These are phyloP conservation scores for Taxidea taxus DNA, from an alignment of 2,113 vertebrate genomes.

Conservation along the genomic window DNA sequence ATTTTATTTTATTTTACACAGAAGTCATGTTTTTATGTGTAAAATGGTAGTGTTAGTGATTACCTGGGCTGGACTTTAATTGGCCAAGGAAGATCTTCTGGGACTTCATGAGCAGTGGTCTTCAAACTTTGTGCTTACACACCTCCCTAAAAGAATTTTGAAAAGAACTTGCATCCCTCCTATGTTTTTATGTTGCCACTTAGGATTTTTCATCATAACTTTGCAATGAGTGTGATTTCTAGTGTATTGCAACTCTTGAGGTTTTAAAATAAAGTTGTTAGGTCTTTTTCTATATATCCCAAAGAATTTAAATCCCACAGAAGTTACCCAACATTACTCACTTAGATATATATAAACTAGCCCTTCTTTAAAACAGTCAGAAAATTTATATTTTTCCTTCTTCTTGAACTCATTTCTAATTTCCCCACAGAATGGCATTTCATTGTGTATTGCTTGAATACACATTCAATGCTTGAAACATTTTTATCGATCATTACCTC, in stretches of 20 bases:
- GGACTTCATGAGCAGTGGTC: background rate
- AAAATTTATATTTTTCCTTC: conserved; percentile 16
- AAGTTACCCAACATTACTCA: background rate
- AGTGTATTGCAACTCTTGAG: background rate
- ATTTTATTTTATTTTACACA: background rate
- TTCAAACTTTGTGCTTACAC: background rate
- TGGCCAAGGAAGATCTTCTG: background rate
- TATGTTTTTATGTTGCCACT: background rate
- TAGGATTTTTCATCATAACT: conserved; percentile 15
- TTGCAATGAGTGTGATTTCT: conserved; percentile 21
- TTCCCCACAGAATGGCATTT: background rate
- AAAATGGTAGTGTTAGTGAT: background rate
- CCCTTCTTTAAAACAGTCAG: background rate
- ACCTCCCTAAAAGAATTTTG: background rate
- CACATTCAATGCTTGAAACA: background rate
- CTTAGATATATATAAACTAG: background rate
- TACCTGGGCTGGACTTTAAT: background rate
- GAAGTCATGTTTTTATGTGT: background rate
- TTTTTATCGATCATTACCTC: background rate
- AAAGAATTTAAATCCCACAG: background rate
- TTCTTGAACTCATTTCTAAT: background rate
- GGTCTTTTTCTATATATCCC: conserved; percentile 12
- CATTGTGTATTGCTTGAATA: background rate
- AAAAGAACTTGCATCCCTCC: background rate
- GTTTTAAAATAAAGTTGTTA: conserved; percentile 21